phyloP scores from a whole-genome alignment of 2,888 invertebrate genomes.

The Apodemia mormo region DNA sequence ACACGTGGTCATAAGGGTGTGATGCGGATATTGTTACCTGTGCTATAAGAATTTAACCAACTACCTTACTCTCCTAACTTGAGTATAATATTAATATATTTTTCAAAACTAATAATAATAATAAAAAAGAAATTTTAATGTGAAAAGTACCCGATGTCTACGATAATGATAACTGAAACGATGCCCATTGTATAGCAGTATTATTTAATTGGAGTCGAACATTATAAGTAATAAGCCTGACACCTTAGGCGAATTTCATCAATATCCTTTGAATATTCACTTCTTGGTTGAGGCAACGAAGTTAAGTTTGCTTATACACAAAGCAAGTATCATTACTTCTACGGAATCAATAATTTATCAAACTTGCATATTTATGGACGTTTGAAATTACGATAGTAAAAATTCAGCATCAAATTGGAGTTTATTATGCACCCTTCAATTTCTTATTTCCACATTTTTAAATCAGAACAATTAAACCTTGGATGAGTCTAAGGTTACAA shows the following conservation, averaged over 20 bases:
- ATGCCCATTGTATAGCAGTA: too few relatives aligned
- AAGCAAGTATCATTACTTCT: background rate
- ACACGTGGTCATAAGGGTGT: too few relatives aligned
- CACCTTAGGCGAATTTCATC: background rate
- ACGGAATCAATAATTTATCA: background rate
- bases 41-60: too few relatives aligned
- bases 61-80: too few relatives aligned
- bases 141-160: too few relatives aligned
- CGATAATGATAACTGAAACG: too few relatives aligned
- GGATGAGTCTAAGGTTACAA: slow-evolving; percentile 59
- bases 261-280: background rate
- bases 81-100: too few relatives aligned
- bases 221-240: too few relatives aligned
- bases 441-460: slow-evolving; percentile 60
- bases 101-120: too few relatives aligned
- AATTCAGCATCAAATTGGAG: slow-evolving; percentile 38
- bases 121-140: too few relatives aligned
- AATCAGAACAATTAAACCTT: slow-evolving; percentile 77
- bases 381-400: slow-evolving; percentile 23
- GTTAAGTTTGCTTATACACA: background rate
- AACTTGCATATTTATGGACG: background rate
- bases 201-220: too few relatives aligned
- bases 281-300: background rate
- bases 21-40: too few relatives aligned
- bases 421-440: slow-evolving; percentile 49